Evolutionary conservation across 2,113 vertebrate species (phyloP).

Genomic region (Pterophyllum scalare): DNA sequence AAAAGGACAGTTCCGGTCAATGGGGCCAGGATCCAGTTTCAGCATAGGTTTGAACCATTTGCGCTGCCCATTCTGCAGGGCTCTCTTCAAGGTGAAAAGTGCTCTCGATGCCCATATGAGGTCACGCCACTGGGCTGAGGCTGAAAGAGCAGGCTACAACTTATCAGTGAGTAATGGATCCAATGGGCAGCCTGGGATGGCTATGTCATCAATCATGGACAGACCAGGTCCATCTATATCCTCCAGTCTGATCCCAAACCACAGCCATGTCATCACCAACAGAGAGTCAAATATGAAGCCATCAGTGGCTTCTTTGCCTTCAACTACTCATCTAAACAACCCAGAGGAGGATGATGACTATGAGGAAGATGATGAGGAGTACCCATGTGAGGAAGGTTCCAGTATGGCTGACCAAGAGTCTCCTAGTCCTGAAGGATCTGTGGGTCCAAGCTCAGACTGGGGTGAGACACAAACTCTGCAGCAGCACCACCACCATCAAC

Average conservation of each 20-base stretch:
- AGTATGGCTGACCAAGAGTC: constrained; percentile 93
- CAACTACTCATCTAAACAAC: constrained; percentile 88
- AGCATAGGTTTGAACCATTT: constrained; percentile 89
- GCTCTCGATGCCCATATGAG: constrained; percentile 97
- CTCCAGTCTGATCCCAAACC: constrained; percentile 51
- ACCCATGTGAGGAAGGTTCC: constrained; percentile 91
- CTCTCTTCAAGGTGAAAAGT: constrained; percentile 97
- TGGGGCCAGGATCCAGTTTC: constrained; percentile 85
- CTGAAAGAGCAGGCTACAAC: constrained; percentile 94
- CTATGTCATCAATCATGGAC: constrained; percentile 54
- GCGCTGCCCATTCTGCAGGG: constrained; percentile 96
- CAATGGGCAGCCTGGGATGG: constrained; percentile 81
- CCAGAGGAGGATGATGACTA: constrained; percentile 92
- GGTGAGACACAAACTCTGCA: constrained; percentile 87
- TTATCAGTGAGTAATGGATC: constrained; percentile 89
- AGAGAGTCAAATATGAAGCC: constrained; percentile 70
- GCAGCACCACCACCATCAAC: constrained; percentile 82
- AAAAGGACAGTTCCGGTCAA: constrained; percentile 96
- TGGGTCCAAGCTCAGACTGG: constrained; percentile 87
- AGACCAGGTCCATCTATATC: constrained; percentile 71
- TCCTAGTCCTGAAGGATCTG: constrained; percentile 91
- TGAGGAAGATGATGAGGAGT: constrained; percentile 93
- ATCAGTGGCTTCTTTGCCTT: constrained; percentile 86
- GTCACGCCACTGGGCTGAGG: constrained; percentile 97
- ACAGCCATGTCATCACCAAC: constrained; percentile 46